Conservation (phyloP, 2,113 vertebrate species). For the Turdus rufiventris region DNA sequence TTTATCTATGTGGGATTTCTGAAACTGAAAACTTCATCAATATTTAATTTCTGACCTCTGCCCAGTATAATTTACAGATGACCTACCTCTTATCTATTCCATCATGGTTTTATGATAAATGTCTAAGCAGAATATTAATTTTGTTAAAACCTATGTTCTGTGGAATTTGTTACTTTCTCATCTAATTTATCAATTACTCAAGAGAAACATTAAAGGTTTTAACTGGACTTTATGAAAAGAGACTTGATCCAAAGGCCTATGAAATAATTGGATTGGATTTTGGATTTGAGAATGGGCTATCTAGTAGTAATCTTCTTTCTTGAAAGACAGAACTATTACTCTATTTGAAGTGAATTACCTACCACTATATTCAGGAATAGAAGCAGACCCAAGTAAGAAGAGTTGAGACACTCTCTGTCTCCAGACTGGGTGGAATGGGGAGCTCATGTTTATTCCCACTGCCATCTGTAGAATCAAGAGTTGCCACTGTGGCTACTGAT, state of each 20-base stretch:
- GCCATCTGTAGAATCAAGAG: background rate
- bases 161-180: background rate
- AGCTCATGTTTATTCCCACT: background rate
- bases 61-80: background rate
- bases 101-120: background rate
- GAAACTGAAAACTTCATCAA: background rate
- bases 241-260: background rate
- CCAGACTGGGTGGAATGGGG: background rate
- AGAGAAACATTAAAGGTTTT: background rate
- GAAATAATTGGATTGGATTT: background rate
- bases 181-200: background rate
- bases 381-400: background rate
- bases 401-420: background rate
- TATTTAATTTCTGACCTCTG: background rate
- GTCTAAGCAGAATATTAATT: background rate
- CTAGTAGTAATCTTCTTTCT: background rate
- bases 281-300: background rate
- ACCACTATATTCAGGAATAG: background rate
- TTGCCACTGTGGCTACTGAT: background rate
- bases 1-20: background rate
- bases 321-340: background rate
- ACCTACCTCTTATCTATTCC: background rate
- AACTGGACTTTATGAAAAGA: background rate
- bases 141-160: background rate
- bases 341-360: background rate